These are phyloP conservation scores for Belonocnema kinseyi DNA, from an alignment of 1,140 invertebrate species.

Conservation along the genomic window DNA sequence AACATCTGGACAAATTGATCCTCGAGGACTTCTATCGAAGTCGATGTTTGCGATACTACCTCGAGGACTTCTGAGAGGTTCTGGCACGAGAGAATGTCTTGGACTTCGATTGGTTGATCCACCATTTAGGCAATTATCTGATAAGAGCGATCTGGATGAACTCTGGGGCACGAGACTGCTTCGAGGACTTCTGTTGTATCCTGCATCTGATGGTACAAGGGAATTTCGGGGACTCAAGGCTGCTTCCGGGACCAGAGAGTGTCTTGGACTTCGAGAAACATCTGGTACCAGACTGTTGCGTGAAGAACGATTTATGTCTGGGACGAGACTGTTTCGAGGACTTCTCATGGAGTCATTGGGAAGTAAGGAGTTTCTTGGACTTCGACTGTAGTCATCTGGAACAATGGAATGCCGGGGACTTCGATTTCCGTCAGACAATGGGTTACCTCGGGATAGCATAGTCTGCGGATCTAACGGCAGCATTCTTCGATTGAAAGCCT, in stretches of 20 bases:
- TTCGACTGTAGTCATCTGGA: constrained; percentile 76
- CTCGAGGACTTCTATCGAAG: constrained; percentile 78
- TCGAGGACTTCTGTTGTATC: constrained; percentile 79
- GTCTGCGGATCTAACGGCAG: constrained; percentile 67
- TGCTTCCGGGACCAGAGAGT: constrained; percentile 69
- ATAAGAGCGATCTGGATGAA: constrained; percentile 55
- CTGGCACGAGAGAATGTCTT: constrained; percentile 79
- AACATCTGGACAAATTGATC: constrained; percentile 77
- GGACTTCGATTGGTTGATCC: constrained; percentile 72
- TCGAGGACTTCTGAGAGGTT: constrained; percentile 73
- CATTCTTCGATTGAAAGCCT: constrained; percentile 62
- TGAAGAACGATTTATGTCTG: constrained; percentile 70
- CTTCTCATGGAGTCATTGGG: constrained; percentile 72
- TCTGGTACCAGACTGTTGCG: constrained; percentile 69
- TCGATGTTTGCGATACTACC: constrained; percentile 73
- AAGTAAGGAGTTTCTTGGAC: constrained; percentile 78
- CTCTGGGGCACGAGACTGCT: constrained; percentile 78
- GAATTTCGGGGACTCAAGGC: constrained; percentile 74
- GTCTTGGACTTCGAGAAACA: constrained; percentile 69
- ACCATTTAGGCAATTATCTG: constrained; percentile 57
- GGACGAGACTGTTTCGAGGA: constrained; percentile 79
- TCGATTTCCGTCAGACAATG: constrained; percentile 77
- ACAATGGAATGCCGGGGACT: constrained; percentile 76
- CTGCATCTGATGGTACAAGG: constrained; percentile 70
- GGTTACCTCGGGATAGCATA: constrained; percentile 60